Percentiles rank a stretch among this genome's conserved stretches.
phyloP scores from a whole-genome alignment of 2,888 invertebrate genomes.

The Polylopha cassiicola region DNA sequence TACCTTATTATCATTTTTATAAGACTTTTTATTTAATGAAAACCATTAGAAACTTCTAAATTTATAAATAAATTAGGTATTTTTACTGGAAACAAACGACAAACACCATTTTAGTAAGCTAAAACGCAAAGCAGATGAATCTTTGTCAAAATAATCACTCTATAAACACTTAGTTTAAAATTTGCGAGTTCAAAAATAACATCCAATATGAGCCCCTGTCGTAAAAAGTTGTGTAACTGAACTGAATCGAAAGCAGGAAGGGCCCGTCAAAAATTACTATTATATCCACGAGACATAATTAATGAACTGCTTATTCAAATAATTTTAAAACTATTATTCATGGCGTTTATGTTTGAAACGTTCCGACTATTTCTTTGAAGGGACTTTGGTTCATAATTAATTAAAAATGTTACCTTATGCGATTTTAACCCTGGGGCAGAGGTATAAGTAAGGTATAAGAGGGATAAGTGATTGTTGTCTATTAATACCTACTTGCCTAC shows the following conservation, averaged over 20 bases:
- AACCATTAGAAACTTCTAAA: too few relatives aligned
- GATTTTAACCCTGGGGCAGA: slow-evolving; percentile 47
- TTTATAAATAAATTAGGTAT: too few relatives aligned
- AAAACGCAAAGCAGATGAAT: slow-evolving; percentile 11
- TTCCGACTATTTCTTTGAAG: slow-evolving; percentile 70
- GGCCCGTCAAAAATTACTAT: slow-evolving; percentile 75
- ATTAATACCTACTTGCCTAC: too few relatives aligned
- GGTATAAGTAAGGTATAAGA: slow-evolving; percentile 45
- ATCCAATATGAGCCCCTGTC: slow-evolving; percentile 34
- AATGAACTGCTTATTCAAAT: slow-evolving; percentile 77
- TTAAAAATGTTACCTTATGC: slow-evolving; percentile 61
- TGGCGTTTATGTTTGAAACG: slow-evolving; percentile 73
- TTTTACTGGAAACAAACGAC: too few relatives aligned
- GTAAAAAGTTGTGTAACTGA: slow-evolving; percentile 67
- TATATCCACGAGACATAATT: slow-evolving; percentile 68
- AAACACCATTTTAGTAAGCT: too few relatives aligned
- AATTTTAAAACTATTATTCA: slow-evolving; percentile 77
- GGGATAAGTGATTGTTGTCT: slow-evolving; percentile 59
- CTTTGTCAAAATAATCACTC: slow-evolving; percentile 3
- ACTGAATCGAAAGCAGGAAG: slow-evolving; percentile 71
- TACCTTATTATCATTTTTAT: too few relatives aligned
- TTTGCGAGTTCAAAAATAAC: slow-evolving; percentile 27
- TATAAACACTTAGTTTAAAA: slow-evolving; percentile 9
- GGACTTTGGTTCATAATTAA: slow-evolving; percentile 58
- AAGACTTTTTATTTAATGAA: too few relatives aligned